Evolutionary conservation across 2,113 vertebrate species (phyloP), one percentile per base, ranked within the genome.

Genomic region (Geothlypis trichas): DNA sequence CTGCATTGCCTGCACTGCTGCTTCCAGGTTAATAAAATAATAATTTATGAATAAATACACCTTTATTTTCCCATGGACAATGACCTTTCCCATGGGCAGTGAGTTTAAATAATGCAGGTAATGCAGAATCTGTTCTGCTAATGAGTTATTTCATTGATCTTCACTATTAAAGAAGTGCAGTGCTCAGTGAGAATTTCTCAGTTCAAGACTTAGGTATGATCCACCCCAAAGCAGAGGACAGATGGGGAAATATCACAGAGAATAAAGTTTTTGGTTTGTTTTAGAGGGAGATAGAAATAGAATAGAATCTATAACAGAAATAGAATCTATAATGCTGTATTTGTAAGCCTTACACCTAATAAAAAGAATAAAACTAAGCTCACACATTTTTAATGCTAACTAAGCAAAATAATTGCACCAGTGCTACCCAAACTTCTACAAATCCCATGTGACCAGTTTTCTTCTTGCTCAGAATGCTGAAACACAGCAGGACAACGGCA

Each of bases 401-500:
- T 46, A 86, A 90, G 57, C 15, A 44, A 83, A 88, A 83, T 47
- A 66, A 83, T 23, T 27, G 52, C 59, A 74, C 47, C 52, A 62
- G 27, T 21, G 33, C 57, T 75, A 84, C 51, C 55, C 63, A 94
- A 93, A 94, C 44, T 67, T 57, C 39, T 67, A 72, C 68, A 93
- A 86, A 95, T 94, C 67, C 5, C 79, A 81, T 17, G 51, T 78
- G 75, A 68, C n/a, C 83, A 88, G 76, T 92, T 96, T 95, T 91
- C 92, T 94, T 97, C 83, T 93, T 84, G 82, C 87, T 95, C 85
- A 71, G 68, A 44, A 33, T 90, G 92, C 79, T 92, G 96, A 93
- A 95, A 92, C 90, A 74, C 93, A 96, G 93, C 84, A 51, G 96
- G 88, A 88, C 72, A 54, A 80, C 47, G 67, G 65, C 90, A 78